Conservation (phyloP, 2,888 invertebrate species). For the Antheraea assamensis region DNA sequence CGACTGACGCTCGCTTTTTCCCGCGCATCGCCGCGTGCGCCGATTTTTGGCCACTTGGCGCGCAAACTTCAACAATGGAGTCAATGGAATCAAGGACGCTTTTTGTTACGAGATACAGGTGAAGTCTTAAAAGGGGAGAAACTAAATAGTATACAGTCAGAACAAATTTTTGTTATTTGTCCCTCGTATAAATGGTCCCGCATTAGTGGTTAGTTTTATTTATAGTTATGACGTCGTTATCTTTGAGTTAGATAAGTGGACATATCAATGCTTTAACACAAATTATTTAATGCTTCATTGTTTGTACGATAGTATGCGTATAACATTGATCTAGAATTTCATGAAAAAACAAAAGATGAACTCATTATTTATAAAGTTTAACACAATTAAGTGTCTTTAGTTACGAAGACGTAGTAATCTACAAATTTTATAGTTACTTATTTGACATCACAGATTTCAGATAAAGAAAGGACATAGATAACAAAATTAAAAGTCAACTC, state of each 20-base stretch:
- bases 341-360: neutral
- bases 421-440: no score
- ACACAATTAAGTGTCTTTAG: no score
- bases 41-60: constrained; percentile 79
- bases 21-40: constrained; percentile 70
- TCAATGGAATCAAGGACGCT: constrained; percentile 78
- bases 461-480: no score
- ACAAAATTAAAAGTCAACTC: no score
- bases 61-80: constrained; percentile 72
- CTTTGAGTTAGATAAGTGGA: constrained; percentile 47
- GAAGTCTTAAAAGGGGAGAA: constrained; percentile 64
- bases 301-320: neutral
- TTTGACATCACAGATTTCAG: no score
- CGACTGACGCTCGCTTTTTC: constrained; percentile 67
- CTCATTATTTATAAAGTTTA: no score
- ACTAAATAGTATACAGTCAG: constrained; percentile 27
- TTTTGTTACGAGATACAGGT: constrained; percentile 76
- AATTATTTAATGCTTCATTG: neutral
- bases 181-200: constrained; percentile 6
- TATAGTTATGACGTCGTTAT: constrained; percentile 51
- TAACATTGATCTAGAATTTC: neutral
- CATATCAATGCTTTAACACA: constrained; percentile 17
- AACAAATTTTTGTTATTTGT: constrained; percentile 16
- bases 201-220: constrained; percentile 34
- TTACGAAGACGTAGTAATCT: no score